Conservation (phyloP, 1,140 invertebrate genomes). For the Drosophila yakuba region DNA sequence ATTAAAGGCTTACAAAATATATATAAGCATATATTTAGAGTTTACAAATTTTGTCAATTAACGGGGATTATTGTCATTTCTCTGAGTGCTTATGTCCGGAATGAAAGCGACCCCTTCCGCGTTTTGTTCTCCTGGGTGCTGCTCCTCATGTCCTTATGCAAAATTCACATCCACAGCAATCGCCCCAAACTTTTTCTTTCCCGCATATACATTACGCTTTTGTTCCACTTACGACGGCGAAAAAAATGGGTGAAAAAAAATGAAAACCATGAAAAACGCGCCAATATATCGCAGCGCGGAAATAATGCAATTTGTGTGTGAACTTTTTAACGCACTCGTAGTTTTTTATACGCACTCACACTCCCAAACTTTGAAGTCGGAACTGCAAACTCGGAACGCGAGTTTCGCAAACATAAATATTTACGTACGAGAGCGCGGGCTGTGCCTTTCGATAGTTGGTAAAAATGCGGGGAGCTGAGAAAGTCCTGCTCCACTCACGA, state of each 20-base stretch:
- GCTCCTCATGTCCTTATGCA: conserved; percentile 66
- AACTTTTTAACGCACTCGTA: conserved; percentile 77
- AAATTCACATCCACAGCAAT: conserved; percentile 64
- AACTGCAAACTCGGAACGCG: conserved; percentile 32
- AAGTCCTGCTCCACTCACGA: conserved; percentile 37
- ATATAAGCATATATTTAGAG: background rate
- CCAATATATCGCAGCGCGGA: conserved; percentile 73
- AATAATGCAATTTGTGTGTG: conserved; percentile 82
- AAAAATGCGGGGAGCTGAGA: conserved; percentile 1
- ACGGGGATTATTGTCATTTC: background rate
- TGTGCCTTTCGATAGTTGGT: conserved; percentile 6
- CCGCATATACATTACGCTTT: conserved; percentile 55
- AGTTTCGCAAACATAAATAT: conserved; percentile 72
- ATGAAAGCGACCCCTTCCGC: conserved; percentile 23
- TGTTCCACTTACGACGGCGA: conserved; percentile 26
- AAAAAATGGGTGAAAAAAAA: conserved; percentile 18
- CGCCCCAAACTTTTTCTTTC: conserved; percentile 66
- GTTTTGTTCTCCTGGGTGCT: conserved; percentile 44
- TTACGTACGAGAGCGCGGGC: conserved; percentile 56
- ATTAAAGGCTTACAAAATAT: background rate
- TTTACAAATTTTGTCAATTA: background rate
- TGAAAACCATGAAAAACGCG: conserved; percentile 59
- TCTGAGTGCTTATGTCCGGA: conserved; percentile 16
- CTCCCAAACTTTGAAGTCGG: conserved; percentile 17
- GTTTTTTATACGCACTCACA: conserved; percentile 45